phyloP scores from a whole-genome alignment of 23 tunicate genomes.

The Pegea sp. region DNA sequence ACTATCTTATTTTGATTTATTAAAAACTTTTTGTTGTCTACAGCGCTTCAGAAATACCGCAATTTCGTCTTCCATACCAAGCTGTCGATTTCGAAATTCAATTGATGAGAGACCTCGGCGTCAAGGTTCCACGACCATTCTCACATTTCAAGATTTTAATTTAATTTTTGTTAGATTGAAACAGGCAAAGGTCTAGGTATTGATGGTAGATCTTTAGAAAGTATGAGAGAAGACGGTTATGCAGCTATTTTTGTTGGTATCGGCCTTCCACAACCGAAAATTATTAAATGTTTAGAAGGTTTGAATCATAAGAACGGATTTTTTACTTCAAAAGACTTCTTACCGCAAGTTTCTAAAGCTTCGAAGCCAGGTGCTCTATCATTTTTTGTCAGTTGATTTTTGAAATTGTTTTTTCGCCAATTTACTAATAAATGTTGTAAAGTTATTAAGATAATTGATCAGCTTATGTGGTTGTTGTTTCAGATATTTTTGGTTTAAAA shows the following conservation, averaged over 20 bases:
- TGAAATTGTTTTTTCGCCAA: too few relatives aligned
- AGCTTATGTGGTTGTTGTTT: too few relatives aligned
- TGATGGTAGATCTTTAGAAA: conserved; percentile 22
- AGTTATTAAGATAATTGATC: too few relatives aligned
- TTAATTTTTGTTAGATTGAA: conserved; percentile 44
- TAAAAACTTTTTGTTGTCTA: not conserved
- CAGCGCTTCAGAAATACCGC: conserved; percentile 96
- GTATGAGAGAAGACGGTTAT: conserved; percentile 44
- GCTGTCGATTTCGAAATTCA: conserved; percentile 77
- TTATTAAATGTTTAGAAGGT: conserved; percentile 41
- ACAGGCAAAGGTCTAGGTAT: conserved; percentile 39
- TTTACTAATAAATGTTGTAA: too few relatives aligned
- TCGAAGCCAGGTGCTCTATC: conserved; percentile 86
- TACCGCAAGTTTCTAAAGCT: conserved; percentile 73
- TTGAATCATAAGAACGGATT: conserved; percentile 56
- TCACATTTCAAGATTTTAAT: too few relatives aligned
- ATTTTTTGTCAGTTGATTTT: too few relatives aligned
- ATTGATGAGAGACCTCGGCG: conserved; percentile 70
- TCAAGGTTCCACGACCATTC: too few relatives aligned
- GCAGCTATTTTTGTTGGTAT: conserved; percentile 82
- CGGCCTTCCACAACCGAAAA: conserved; percentile 85
- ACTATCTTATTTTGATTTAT: too few relatives aligned
- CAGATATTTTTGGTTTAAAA: too few relatives aligned
- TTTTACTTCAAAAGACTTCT: conserved; percentile 88
- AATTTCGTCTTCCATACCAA: conserved; percentile 92